Base-by-base conservation (phyloP, 2,888 invertebrate species). In the Apodemia duryi region DNA sequence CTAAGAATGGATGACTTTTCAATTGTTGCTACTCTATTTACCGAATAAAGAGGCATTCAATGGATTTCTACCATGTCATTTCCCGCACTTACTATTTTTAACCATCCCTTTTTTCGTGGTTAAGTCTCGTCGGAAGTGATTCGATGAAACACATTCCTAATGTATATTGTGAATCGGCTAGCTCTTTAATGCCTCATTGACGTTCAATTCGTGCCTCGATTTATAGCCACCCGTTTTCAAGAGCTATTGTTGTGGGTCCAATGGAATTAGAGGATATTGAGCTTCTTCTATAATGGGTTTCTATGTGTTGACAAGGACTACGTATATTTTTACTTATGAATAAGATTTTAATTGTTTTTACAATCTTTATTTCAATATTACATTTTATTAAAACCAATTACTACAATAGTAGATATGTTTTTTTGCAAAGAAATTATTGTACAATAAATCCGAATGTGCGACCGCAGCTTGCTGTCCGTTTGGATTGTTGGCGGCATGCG, bases 141-240 rank as follows among this genome's bases (percentile, higher is more conserved):
- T 91, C 84, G 91, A 86, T 88, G 84, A 88, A 90, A 90, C 85
- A 88, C 82, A 86, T 84, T 85, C 84, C 83, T 88, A 88, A 88
- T 88, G 86, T 87, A 82, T 80, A 89, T 90, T 88, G 87, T 88
- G 77, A 80, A 84, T 82, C 87, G 80, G 84, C 82, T 80, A 79
- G 82, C 80, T 83, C 77, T 84, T 87, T 88, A 88, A 88, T 87
- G 87, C 85, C 80, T 83, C 82, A 87, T 89, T 85, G 86, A 82
- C 82, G 84, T 85, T 82, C 84, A 84, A 84, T 86, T 78, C 78
- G 77, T 77, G 81, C 79, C 86, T 83, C 86, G 85, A 88, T 87
- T 88, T 89, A 88, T 87, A 79, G 82, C 80, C 82, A 84, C 84
- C 78, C 83, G 79, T 85, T 86, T 83, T 84, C 81, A 83, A 82